Evolutionary conservation across 2,797 vertebrate species (phyloP), one percentile per base, ranked within the genome.

Genomic region (Acanthopagrus latus): DNA sequence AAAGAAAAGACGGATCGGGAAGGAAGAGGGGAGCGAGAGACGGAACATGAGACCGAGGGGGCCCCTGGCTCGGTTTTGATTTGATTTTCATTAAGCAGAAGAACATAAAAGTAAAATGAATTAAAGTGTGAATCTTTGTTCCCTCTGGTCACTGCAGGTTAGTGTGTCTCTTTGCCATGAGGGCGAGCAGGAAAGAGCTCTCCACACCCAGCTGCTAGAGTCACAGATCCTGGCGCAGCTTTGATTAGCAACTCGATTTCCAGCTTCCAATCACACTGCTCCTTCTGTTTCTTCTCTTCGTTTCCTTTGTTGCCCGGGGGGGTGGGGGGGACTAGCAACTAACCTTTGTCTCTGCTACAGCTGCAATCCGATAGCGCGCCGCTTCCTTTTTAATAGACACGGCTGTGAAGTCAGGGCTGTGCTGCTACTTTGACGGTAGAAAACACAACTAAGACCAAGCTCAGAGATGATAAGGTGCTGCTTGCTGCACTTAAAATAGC

Each of bases 51-150:
- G 56, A 71, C 29, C 21, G 69, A 74, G 74, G 83, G 29, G 71
- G 78, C 84, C 89, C 60, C 64, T 82, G 89, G 91, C 90, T 90
- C 60, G 23, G 57, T 89, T 89, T 89, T 85, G 71, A 87, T 92
- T 92, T 91, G 87, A 91, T 92, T 94, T 91, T 91, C 91, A 93
- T 92, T 92, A 93, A 89, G 88, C 65, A 83, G 69, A 56, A 83
- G 80, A 87, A 89, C 77, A 88, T 93, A 92, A 94, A 91, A 90
- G 76, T 80, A 80, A 92, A 93, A 92, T 92, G 86, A 90, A 89
- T 93, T 85, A 82, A 80, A 90, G 69, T 86, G 85, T 83, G 83
- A 84, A 74, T 80, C 65, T 86, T 81, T 74, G 59, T 80, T 82
- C 80, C 82, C 77, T 74, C 54, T 73, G 78, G 87, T 89, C 88